Evolutionary conservation across 2,888 invertebrate genomes (phyloP).

Genomic region (Microdon myrmicae): DNA sequence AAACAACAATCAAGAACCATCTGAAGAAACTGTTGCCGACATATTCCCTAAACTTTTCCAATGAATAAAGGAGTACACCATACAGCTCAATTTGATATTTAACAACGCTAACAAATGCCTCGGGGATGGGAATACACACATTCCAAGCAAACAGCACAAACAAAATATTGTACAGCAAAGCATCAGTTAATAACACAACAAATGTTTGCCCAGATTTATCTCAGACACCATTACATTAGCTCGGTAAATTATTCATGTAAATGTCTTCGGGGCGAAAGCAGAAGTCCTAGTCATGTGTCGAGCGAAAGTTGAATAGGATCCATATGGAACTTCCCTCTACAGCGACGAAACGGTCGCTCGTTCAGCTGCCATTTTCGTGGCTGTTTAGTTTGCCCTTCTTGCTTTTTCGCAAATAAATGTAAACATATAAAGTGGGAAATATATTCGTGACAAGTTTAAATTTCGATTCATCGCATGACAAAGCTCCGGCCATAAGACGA

Average conservation of each 20-base stretch:
- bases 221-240: conserved; percentile 46
- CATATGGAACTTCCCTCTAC: conserved; percentile 11
- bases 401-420: conserved; percentile 2
- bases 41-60: too few species aligned
- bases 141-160: conserved; percentile 18
- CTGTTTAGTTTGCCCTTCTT: conserved; percentile 5
- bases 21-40: too few species aligned
- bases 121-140: conserved; percentile 19
- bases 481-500: too few species aligned
- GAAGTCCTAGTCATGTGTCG: conserved; percentile 23
- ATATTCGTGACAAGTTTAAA: conserved; percentile 35
- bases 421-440: conserved; percentile 30
- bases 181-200: conserved; percentile 39
- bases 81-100: too few species aligned
- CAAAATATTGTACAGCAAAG: conserved; percentile 36
- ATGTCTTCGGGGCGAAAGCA: conserved; percentile 42
- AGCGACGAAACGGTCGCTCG: too few species aligned
- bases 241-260: conserved; percentile 47
- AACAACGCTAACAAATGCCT: too few species aligned
- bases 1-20: too few species aligned
- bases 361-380: conserved; percentile 2
- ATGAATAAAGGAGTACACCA: too few species aligned
- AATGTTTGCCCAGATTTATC: conserved; percentile 45
- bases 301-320: conserved; percentile 26
- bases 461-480: too few species aligned